Conservation (phyloP, 2,113 vertebrate genomes). For the Gopherus flavomarginatus region DNA sequence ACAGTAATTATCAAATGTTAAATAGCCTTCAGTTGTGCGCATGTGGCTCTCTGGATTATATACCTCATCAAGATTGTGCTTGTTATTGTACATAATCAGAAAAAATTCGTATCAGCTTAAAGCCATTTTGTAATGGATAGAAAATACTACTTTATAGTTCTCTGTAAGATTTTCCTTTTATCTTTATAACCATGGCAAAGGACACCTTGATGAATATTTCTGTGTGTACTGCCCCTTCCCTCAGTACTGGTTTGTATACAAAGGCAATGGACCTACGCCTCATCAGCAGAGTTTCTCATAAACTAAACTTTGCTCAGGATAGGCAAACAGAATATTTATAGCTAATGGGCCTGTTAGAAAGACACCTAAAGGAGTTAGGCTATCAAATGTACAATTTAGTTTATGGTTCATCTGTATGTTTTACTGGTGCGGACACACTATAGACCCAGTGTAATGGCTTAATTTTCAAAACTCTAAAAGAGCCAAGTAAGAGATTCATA, state of each 20-base stretch:
- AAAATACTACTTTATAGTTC: no score
- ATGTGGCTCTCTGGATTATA: not conserved
- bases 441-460: conserved; percentile 1
- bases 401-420: not conserved
- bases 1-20: not conserved
- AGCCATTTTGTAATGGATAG: not conserved
- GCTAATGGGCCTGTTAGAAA: not conserved
- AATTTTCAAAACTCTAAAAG: not conserved
- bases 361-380: not conserved
- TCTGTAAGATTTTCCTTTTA: not conserved
- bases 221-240: not conserved
- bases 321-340: not conserved
- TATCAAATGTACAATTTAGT: not conserved
- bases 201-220: not conserved
- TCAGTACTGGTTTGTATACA: not conserved
- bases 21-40: not conserved
- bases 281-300: not conserved
- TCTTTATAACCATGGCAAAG: not conserved
- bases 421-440: not conserved
- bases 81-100: not conserved
- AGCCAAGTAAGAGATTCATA: not conserved
- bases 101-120: not conserved
- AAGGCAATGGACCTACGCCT: not conserved
- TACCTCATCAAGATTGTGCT: conserved; percentile 12
- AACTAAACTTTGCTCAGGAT: not conserved